Conservation (phyloP, 1,140 invertebrate species). For the Bursaphelenchus mucronatus region DNA sequence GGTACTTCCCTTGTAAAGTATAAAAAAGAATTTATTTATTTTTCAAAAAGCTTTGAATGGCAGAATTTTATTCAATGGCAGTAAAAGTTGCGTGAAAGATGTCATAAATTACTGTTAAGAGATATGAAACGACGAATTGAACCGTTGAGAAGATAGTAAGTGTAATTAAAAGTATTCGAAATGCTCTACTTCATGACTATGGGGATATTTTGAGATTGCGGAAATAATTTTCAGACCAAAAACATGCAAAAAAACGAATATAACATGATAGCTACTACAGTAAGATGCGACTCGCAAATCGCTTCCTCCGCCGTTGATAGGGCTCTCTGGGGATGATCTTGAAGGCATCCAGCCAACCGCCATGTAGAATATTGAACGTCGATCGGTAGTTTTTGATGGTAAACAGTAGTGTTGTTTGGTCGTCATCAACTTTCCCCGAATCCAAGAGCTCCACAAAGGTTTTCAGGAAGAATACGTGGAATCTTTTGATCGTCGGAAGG, state of each 20-base stretch:
- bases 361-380: slow-evolving; percentile 2
- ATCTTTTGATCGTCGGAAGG: slow-evolving; percentile 26
- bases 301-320: no score
- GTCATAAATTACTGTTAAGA: no score
- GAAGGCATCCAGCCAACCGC: slow-evolving; percentile 2
- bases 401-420: slow-evolving; percentile 7
- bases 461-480: slow-evolving; percentile 32
- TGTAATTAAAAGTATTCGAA: no score
- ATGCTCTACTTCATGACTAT: no score
- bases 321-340: not conserved
- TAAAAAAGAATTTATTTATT: no score
- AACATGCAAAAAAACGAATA: not conserved
- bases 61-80: no score
- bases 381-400: not conserved
- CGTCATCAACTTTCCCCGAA: slow-evolving; percentile 39
- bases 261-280: no score
- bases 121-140: no score
- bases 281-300: not conserved
- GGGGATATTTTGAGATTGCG: not conserved
- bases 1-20: no score
- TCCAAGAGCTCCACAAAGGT: slow-evolving; percentile 38
- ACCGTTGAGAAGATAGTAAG: no score
- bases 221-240: not conserved
- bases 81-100: no score
- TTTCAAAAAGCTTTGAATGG: no score